Evolutionary conservation across 2,113 vertebrate species (phyloP).

Genomic region (Opisthocomus hoazin): DNA sequence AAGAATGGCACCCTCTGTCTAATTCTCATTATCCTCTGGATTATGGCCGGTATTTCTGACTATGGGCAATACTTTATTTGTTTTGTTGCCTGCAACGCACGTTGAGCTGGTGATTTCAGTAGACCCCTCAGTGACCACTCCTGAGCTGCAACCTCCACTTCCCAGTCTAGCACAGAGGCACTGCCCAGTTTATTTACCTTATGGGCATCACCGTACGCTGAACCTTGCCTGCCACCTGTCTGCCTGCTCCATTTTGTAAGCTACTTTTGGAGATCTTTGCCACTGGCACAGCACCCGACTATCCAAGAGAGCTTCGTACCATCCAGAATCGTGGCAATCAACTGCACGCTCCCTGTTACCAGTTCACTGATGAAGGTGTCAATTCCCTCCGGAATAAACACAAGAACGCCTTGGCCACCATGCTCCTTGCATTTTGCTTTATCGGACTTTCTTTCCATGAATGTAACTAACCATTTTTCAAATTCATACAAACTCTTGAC

Average conservation of each 20-base stretch:
- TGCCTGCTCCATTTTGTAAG: background rate
- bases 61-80: background rate
- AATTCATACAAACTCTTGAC: background rate
- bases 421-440: background rate
- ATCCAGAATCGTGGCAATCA: background rate
- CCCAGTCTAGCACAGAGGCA: background rate
- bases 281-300: background rate
- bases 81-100: background rate
- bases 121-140: background rate
- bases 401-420: background rate
- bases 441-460: background rate
- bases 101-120: background rate
- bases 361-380: rapidly evolving
- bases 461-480: background rate
- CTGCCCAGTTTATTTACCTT: too few relatives aligned
- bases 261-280: background rate
- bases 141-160: rapidly evolving
- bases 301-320: background rate
- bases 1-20: background rate
- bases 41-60: background rate
- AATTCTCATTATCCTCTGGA: background rate
- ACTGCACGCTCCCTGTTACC: background rate
- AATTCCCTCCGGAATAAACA: background rate
- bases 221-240: background rate
- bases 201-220: rapidly evolving